These are phyloP conservation scores for Luperina testacea DNA, from an alignment of 2,888 invertebrate genomes.

Conservation along the genomic window DNA sequence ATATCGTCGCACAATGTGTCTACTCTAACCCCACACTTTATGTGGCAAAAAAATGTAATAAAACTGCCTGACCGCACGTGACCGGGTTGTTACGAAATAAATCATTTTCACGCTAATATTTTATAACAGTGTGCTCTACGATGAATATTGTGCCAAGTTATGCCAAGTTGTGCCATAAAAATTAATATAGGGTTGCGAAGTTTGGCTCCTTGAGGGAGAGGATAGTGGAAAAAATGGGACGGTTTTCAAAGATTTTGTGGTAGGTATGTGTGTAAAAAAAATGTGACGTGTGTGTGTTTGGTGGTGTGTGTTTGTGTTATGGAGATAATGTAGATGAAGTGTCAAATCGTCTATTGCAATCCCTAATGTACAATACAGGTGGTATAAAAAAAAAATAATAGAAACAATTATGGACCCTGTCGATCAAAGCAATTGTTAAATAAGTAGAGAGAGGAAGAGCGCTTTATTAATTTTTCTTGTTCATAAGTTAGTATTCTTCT, in stretches of 20 bases:
- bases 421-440: no score
- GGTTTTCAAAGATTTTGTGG: not conserved
- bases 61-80: constrained; percentile 83
- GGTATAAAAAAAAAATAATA: no score
- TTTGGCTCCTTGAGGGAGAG: constrained; percentile 42
- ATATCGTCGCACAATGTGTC: constrained; percentile 65
- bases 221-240: constrained; percentile 24
- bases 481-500: no score
- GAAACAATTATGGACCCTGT: no score
- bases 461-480: no score
- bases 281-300: no score
- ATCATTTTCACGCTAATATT: constrained; percentile 84
- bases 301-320: not conserved
- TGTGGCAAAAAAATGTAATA: constrained; percentile 84
- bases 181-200: constrained; percentile 78
- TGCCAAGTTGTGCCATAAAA: constrained; percentile 80
- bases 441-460: no score
- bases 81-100: constrained; percentile 77
- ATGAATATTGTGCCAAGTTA: constrained; percentile 72
- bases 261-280: not conserved
- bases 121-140: constrained; percentile 74
- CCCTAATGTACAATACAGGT: no score
- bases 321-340: not conserved
- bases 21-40: constrained; percentile 56
- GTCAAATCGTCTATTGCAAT: not conserved